Evolutionary conservation across 2,888 invertebrate species (phyloP).

Genomic region (Agrotis puta): DNA sequence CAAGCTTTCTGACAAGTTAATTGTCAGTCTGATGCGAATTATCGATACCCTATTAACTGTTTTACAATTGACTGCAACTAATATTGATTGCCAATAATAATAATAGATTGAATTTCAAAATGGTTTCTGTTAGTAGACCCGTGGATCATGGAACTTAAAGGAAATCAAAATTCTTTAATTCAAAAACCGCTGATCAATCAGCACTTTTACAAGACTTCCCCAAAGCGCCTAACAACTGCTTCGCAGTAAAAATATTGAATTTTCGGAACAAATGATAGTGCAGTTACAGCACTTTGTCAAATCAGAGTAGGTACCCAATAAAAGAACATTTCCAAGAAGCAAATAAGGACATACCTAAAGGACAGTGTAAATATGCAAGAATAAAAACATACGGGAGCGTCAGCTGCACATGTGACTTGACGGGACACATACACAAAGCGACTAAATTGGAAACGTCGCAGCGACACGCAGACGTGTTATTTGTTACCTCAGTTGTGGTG

Average conservation of each 20-base stretch:
- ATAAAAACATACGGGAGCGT: conserved; percentile 64
- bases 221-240: no score
- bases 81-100: no score
- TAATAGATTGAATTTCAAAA: no score
- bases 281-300: not conserved
- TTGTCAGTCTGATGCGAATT: no score
- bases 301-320: no score
- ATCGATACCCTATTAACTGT: no score
- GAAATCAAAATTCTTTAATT: no score
- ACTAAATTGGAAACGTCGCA: conserved; percentile 80
- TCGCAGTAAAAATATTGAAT: not conserved
- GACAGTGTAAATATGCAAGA: conserved; percentile 62
- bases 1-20: not conserved
- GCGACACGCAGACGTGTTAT: conserved; percentile 78
- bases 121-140: no score
- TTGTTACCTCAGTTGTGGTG: conserved; percentile 70
- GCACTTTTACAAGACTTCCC: no score
- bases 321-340: not conserved
- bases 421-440: conserved; percentile 74
- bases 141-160: no score
- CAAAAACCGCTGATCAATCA: no score
- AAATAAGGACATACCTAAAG: conserved; percentile 27
- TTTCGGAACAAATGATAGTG: not conserved
- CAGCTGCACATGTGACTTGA: conserved; percentile 72
- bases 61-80: no score